Base-by-base conservation (phyloP, 2,888 invertebrate species). In the Eubasilissa splendida region DNA sequence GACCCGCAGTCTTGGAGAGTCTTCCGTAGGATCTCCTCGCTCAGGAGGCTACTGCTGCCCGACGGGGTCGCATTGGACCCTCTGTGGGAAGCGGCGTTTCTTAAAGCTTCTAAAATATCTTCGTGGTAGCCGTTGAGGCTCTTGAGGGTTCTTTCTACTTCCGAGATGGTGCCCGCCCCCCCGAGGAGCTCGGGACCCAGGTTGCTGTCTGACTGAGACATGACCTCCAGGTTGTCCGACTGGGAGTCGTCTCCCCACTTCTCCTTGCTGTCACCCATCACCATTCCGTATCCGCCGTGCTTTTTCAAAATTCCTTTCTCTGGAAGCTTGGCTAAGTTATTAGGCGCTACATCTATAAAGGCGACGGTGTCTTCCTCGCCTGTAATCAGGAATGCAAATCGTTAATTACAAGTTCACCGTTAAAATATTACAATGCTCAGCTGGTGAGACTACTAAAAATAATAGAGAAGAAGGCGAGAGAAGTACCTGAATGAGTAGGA, bases 271-370 rank as follows among this genome's bases (percentile, higher is more conserved):
- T 94, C 94, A 85, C 91, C 90, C 85, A 91, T 90, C 85, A 93
- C 91, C 85, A 94, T 93, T 85, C 95, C 94, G 85, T 96, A 94
- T 86, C 92, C 93, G 88, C 92, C 93, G 86, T 94, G 93, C 90
- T 96, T 97, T 92, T 97, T 97, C 87, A 97, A 92, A 87, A 97
- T 97, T 81, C 97, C 97, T 90, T 97, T 97, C 90, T 97, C 96
- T 85, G 96, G 95, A 85, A 95, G 90, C 88, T 95, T 95, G 82
- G 93, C 90, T 87, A 94, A 92, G 86, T 93, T 94, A 89, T 95
- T 95, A 82, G 93, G 93, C 84, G 93, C 93, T 78, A 95, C 92
- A 88, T 96, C 96, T 87, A 96, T 95, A 89, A 96, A 95, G 80
- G 95, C 95, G 86, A 95, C 94, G 83, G 91, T 91, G 87, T 96